Conservation (phyloP, 2,113 vertebrate genomes). For the Gymnobelideus leadbeateri region DNA sequence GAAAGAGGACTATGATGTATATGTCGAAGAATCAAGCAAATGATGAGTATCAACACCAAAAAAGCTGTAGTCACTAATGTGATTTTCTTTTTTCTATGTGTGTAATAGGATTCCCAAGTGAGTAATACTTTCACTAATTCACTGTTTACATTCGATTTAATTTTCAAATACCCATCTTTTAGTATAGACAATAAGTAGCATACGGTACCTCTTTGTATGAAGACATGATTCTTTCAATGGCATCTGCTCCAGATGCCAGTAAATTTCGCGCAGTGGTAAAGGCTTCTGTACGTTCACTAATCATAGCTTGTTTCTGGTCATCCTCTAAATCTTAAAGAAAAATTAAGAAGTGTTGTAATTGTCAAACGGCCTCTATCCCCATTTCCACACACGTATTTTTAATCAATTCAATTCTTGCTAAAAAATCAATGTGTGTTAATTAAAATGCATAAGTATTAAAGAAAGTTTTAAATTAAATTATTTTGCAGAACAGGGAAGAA, state of each 20-base stretch:
- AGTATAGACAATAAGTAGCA: constrained; percentile 37
- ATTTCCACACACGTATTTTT: not conserved
- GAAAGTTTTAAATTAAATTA: not conserved
- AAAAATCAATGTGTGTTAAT: not conserved
- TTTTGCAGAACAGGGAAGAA: not conserved
- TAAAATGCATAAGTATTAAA: not conserved
- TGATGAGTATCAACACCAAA: not conserved
- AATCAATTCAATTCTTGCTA: not conserved
- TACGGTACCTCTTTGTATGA: constrained; percentile 97
- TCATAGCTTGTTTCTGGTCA: constrained; percentile 93
- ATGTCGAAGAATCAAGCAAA: constrained; percentile 4
- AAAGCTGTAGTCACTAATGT: not conserved
- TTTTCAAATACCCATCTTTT: constrained; percentile 42
- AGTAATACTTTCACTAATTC: not conserved
- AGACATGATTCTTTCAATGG: constrained; percentile 99
- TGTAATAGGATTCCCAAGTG: not conserved
- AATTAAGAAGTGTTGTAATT: constrained; percentile 42
- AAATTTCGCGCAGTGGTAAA: constrained; percentile 99
- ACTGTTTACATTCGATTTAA: constrained; percentile 39
- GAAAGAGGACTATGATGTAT: constrained; percentile 7
- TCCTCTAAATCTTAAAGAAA: constrained; percentile 89
- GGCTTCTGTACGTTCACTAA: constrained; percentile 97
- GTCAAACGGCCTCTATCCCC: constrained; percentile 24
- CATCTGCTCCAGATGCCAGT: constrained; percentile 94
- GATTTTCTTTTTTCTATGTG: not conserved